These are phyloP conservation scores for Chlorops oryzae DNA, from an alignment of 1,140 invertebrate species.

Conservation along the genomic window DNA sequence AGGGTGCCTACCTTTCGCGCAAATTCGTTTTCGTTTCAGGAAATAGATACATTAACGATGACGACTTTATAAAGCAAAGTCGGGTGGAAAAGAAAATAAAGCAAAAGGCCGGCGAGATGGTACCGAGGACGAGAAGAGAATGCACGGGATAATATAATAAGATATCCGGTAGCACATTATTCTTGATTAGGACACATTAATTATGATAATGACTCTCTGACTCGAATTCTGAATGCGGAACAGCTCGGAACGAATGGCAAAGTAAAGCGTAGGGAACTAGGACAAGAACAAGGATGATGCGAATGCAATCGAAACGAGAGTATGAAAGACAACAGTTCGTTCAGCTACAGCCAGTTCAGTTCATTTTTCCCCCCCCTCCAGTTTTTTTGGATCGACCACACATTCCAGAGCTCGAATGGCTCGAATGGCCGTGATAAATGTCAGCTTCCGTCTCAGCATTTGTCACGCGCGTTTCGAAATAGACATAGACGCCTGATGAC, in stretches of 20 bases:
- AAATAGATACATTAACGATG: too few relatives aligned
- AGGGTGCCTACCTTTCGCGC: too few relatives aligned
- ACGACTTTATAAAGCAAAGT: too few relatives aligned
- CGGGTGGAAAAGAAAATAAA: too few relatives aligned
- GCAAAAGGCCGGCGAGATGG: too few relatives aligned
- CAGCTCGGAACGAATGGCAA: too few relatives aligned
- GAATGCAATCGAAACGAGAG: constrained; percentile 44
- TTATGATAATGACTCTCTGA: constrained; percentile 40
- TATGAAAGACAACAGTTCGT: constrained; percentile 16
- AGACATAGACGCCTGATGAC: constrained; percentile 1
- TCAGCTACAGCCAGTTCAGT: neutral
- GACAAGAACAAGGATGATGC: neutral
- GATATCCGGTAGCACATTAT: too few relatives aligned
- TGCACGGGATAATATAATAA: too few relatives aligned
- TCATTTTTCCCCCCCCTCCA: too few relatives aligned
- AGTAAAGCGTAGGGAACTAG: neutral
- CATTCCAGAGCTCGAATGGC: neutral
- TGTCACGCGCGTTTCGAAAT: constrained; percentile 27
- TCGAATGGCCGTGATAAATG: constrained; percentile 36
- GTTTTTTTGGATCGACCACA: too few relatives aligned
- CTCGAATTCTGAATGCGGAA: constrained; percentile 27
- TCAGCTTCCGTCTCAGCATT: constrained; percentile 46
- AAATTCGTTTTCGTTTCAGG: too few relatives aligned
- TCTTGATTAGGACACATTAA: constrained; percentile 47
- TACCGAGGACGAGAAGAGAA: too few relatives aligned